phyloP scores from a whole-genome alignment of 1,140 invertebrate genomes.

The Streblospio benedicti region DNA sequence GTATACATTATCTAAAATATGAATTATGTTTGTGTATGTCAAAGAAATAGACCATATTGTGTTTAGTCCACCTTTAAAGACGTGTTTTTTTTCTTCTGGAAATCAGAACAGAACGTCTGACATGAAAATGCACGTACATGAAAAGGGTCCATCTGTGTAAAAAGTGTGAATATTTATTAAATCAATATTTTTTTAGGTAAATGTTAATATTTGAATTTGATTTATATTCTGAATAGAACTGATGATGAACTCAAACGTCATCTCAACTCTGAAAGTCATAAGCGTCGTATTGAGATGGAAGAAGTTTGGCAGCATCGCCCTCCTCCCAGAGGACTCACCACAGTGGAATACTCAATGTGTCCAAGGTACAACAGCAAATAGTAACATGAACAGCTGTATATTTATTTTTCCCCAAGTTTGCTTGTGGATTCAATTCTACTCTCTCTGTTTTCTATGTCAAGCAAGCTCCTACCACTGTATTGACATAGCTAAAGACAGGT shows the following conservation, averaged over 20 bases:
- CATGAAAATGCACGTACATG: not conserved
- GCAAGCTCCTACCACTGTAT: not conserved
- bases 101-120: too few species aligned
- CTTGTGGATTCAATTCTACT: not conserved
- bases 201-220: not conserved
- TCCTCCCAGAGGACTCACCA: conserved; percentile 56
- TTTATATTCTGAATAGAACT: conserved; percentile 17
- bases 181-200: not conserved
- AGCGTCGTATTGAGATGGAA: conserved; percentile 63
- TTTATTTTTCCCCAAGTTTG: not conserved
- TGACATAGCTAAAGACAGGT: not conserved
- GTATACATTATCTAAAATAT: too few species aligned
- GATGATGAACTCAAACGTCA: conserved; percentile 56
- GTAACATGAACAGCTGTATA: too few species aligned
- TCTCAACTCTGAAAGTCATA: conserved; percentile 59
- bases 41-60: too few species aligned
- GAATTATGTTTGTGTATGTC: too few species aligned
- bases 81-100: too few species aligned
- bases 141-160: not conserved
- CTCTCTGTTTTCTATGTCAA: not conserved
- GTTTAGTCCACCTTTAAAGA: too few species aligned
- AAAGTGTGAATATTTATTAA: not conserved
- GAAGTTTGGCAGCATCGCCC: conserved; percentile 62
- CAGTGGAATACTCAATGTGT: conserved; percentile 52
- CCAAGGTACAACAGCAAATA: conserved; percentile 29